Evolutionary conservation across 1,140 invertebrate species (phyloP), one percentile per base, ranked within the genome.

Genomic region (Drosophila burlai): DNA sequence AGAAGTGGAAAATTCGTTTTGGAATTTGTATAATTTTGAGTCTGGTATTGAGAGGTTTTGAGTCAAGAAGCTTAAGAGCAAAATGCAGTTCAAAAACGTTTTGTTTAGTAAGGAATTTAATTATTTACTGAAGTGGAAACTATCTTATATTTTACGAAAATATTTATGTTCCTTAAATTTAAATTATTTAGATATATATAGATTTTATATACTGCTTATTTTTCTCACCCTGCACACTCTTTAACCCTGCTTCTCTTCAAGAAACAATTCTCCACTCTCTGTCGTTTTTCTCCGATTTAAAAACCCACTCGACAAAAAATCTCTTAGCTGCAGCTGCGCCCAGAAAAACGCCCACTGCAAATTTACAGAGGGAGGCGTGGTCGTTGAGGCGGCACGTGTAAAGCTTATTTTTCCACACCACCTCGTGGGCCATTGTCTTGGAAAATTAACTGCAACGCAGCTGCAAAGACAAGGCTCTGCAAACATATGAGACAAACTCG

Each of bases 381-480:
- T 54, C 71, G 73, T 65, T 83, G 67, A 80, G 74, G 83, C 76
- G 76, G 76, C 83, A 87, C 83, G 83, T 87, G 83, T 87, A 87
- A 87, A 87, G 83, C 78, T 89, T 81, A 79, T 79, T 90, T 84
- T 81, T 81, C 66, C 76, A 58, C 85, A 79, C 80, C 80, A 69
- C 58, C 76, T 79, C 66, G 59, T 69, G 72, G 63, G 85, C 54
- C 85, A 81, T 89, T 90, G 85, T 89, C 85, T 89, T 76, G 84
- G 84, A 90, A 84, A 89, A 89, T 90, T 89, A 89, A 89, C 84
- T 89, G 78, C 83, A 83, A 64, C 73, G 50, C 74, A 61, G 73
- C 50, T 77, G 55, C 55, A 65, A 77, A 78, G 73, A 64, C 83
- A 80, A 68, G 47, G 47, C 52, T 58, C 52, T 34, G 49, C 52